phyloP scores from a whole-genome alignment of 1,140 invertebrate species.

The Camponotus floridanus region DNA sequence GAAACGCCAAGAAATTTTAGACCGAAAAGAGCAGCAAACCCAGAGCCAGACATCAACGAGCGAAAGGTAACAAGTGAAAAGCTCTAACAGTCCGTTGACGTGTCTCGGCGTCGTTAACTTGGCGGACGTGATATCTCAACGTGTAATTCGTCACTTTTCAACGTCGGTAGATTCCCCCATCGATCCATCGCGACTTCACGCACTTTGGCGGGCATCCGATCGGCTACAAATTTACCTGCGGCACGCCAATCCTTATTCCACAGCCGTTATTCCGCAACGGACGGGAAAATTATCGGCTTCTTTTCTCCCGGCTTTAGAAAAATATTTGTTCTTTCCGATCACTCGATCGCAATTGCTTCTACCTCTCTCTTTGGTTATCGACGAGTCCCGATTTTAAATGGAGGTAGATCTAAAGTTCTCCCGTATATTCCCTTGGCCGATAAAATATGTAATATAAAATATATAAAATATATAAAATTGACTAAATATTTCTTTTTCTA shows the following conservation, averaged over 20 bases:
- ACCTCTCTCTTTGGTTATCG: conserved; percentile 53
- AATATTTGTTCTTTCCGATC: conserved; percentile 52
- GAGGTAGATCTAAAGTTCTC: neutral
- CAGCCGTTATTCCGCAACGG: neutral
- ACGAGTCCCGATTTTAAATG: conserved; percentile 53
- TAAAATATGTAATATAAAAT: no score
- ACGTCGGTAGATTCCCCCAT: conserved; percentile 29
- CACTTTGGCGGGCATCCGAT: conserved; percentile 41
- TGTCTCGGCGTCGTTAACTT: conserved; percentile 55
- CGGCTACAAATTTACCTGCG: conserved; percentile 53
- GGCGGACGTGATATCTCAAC: conserved; percentile 37
- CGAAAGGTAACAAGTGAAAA: conserved; percentile 40
- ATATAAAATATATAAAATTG: neutral
- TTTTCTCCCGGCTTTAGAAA: conserved; percentile 51
- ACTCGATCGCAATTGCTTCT: conserved; percentile 33
- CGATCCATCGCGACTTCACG: conserved; percentile 38
- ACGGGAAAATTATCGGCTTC: conserved; percentile 17
- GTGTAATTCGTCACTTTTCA: conserved; percentile 52
- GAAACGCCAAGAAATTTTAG: conserved; percentile 32
- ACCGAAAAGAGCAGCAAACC: conserved; percentile 34
- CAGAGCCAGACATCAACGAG: conserved; percentile 38
- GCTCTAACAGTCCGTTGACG: conserved; percentile 52
- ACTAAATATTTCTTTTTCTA: neutral
- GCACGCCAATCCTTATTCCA: conserved; percentile 29
- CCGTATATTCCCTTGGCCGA: neutral